These are phyloP conservation scores for Zingel zingel DNA, from an alignment of 2,113 vertebrate genomes.

Conservation along the genomic window DNA sequence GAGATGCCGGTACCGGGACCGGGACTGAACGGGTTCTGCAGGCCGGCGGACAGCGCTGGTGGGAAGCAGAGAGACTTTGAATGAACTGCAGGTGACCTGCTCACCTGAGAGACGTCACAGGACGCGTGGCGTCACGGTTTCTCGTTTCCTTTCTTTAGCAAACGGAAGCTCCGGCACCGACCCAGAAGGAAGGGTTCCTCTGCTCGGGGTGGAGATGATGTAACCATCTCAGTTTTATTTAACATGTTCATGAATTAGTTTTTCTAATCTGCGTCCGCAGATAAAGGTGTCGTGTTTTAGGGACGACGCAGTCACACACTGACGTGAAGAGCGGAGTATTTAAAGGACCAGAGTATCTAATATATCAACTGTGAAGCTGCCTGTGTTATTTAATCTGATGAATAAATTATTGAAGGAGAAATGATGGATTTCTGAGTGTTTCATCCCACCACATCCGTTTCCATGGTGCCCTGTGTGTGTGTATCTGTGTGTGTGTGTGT, in stretches of 20 bases:
- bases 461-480: conserved; percentile 36
- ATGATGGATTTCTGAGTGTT: conserved; percentile 39
- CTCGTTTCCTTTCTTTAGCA: too few species aligned
- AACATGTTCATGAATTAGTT: too few species aligned
- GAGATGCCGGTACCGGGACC: background rate
- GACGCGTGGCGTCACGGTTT: too few species aligned
- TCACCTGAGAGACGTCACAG: conserved; percentile 13
- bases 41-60: background rate
- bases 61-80: too few species aligned
- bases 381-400: background rate
- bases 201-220: too few species aligned
- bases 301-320: background rate
- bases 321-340: background rate
- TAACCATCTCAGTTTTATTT: too few species aligned
- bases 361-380: conserved; percentile 33
- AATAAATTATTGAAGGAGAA: conserved; percentile 73
- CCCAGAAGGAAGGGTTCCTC: too few species aligned
- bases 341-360: conserved; percentile 27
- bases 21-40: conserved; percentile 24
- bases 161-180: too few species aligned
- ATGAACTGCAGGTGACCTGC: conserved; percentile 22
- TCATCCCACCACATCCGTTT: conserved; percentile 29
- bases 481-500: conserved; percentile 8
- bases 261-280: too few species aligned
- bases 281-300: too few species aligned